These are phyloP conservation scores for Anguilla obscura DNA, from an alignment of 2,797 vertebrate genomes.

Conservation along the genomic window DNA sequence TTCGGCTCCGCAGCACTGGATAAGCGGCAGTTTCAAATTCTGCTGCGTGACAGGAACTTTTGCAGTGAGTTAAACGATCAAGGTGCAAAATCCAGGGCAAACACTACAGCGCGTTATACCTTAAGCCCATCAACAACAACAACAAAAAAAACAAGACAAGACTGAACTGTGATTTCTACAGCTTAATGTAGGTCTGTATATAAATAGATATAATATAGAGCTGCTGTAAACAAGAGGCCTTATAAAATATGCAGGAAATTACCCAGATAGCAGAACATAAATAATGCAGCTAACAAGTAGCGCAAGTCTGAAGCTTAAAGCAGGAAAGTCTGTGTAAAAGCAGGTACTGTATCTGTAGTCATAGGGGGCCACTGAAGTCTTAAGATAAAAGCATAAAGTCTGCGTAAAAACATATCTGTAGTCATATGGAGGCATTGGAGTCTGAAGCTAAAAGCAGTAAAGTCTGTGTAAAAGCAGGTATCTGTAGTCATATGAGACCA, in stretches of 20 bases:
- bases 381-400: too few species aligned
- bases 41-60: neutral
- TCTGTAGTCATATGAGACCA: neutral
- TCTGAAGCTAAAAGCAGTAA: too few species aligned
- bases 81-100: too few species aligned
- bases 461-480: neutral
- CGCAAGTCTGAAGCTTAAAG: neutral
- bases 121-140: neutral
- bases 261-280: conserved; percentile 35
- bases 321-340: conserved; percentile 11
- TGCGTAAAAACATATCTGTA: too few species aligned
- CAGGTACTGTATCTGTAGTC: neutral
- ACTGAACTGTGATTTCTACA: conserved; percentile 31
- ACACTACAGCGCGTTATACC: neutral
- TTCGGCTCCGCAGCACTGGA: neutral
- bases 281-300: conserved; percentile 38
- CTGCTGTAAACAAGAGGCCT: conserved; percentile 35
- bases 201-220: conserved; percentile 42
- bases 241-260: conserved; percentile 45
- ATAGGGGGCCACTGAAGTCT: neutral
- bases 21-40: neutral
- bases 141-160: neutral
- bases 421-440: too few species aligned
- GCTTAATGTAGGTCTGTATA: conserved; percentile 35
- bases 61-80: neutral